Percentiles rank a stretch among this genome's conserved stretches.
These are phyloP conservation scores for Xiphophorus couchianus DNA, from an alignment of 2,113 vertebrate genomes.

Conservation along the genomic window DNA sequence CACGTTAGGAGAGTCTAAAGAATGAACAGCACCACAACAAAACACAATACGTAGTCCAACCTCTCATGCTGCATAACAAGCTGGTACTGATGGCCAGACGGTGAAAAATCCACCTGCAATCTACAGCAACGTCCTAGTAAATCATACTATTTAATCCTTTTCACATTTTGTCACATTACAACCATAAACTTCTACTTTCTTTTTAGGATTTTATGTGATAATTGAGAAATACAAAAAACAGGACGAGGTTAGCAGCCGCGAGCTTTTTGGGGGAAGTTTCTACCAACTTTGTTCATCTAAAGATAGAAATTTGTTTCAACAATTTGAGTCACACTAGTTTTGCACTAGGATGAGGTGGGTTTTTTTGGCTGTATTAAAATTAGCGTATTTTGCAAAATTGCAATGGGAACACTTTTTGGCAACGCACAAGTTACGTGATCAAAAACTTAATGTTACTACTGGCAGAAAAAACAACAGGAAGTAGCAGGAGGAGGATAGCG, in stretches of 20 bases:
- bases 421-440: too few relatives aligned
- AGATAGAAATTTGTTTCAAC: too few relatives aligned
- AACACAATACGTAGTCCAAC: neutral
- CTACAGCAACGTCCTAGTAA: neutral
- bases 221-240: neutral
- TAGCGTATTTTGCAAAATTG: too few relatives aligned
- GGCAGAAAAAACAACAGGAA: too few relatives aligned
- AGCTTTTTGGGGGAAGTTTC: too few relatives aligned
- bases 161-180: neutral
- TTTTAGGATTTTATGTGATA: neutral
- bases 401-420: too few relatives aligned
- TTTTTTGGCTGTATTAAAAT: too few relatives aligned
- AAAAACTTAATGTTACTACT: too few relatives aligned
- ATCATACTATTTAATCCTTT: neutral
- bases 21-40: neutral
- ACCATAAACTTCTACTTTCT: neutral
- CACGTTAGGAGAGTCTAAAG: neutral
- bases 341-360: too few relatives aligned
- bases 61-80: neutral
- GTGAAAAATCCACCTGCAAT: neutral
- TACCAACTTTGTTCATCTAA: too few relatives aligned
- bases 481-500: too few relatives aligned
- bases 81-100: conserved; percentile 15
- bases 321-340: neutral
- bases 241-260: too few relatives aligned